These are phyloP conservation scores for Drosophila mimetica DNA, from an alignment of 2,888 invertebrate genomes.

Conservation along the genomic window DNA sequence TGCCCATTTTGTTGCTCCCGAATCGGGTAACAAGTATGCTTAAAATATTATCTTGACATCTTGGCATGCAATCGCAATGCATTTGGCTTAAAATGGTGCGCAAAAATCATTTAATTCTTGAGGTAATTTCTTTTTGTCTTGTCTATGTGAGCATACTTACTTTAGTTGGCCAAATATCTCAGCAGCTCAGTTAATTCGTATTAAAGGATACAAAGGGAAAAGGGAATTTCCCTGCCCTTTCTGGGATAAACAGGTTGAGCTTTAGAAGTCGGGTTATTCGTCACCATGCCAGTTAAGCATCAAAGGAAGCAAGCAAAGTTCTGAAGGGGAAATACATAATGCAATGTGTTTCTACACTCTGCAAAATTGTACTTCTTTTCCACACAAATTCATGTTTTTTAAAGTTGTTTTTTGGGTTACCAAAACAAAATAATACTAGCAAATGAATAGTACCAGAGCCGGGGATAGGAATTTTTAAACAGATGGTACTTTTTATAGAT, in stretches of 20 bases:
- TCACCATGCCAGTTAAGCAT: conserved; percentile 11
- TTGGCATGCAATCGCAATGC: conserved; percentile 11
- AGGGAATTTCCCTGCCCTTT: neutral
- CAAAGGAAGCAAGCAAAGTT: neutral
- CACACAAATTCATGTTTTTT: too few species aligned
- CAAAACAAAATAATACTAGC: too few species aligned
- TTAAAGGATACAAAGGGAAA: too few species aligned
- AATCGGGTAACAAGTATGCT: conserved; percentile 71
- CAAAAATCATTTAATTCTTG: neutral
- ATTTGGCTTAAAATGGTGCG: neutral
- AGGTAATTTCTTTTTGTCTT: neutral
- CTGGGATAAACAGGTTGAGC: neutral
- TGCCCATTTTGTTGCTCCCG: conserved; percentile 51
- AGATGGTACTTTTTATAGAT: too few species aligned
- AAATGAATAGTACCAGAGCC: too few species aligned
- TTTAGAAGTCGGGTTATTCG: neutral
- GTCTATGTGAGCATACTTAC: neutral
- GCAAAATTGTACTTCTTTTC: too few species aligned
- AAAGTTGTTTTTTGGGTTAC: too few species aligned
- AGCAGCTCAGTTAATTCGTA: neutral
- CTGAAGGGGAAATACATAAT: neutral
- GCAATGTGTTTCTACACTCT: neutral
- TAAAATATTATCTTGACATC: conserved; percentile 70
- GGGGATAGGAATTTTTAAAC: too few species aligned
- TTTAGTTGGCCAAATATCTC: conserved; percentile 6